Conservation (phyloP, 2,113 vertebrate species). For the Cebus imitator region DNA sequence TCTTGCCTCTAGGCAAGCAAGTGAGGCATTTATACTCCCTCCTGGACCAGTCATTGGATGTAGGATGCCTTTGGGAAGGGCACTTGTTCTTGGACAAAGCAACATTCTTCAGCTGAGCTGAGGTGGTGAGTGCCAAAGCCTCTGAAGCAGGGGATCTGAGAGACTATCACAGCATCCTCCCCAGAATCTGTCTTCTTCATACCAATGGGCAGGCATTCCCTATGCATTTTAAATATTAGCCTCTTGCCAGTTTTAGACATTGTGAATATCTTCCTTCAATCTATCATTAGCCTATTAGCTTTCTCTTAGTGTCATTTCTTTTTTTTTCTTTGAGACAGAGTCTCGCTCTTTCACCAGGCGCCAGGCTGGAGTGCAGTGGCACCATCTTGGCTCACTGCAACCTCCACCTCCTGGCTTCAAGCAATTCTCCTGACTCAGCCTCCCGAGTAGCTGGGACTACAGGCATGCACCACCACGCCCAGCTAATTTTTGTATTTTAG, state of each 20-base stretch:
- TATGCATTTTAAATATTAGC: not conserved
- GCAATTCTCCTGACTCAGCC: too few relatives aligned
- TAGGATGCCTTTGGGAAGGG: not conserved
- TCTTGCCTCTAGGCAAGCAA: not conserved
- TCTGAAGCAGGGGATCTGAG: too few relatives aligned
- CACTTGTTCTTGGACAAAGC: not conserved
- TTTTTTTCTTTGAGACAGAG: too few relatives aligned
- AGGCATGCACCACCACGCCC: too few relatives aligned
- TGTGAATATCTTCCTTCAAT: not conserved
- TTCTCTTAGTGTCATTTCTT: not conserved
- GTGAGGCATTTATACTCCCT: not conserved
- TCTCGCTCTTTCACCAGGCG: too few relatives aligned
- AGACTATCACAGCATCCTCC: not conserved
- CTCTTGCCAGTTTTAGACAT: not conserved
- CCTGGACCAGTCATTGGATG: not conserved
- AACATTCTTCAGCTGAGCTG: not conserved
- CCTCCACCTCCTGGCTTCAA: too few relatives aligned
- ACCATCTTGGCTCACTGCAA: too few relatives aligned
- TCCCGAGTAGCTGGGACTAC: too few relatives aligned
- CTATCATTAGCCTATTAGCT: not conserved
- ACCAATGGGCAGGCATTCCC: fast-evolving
- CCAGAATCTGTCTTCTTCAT: not conserved
- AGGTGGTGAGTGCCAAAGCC: not conserved
- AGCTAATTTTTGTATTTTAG: too few relatives aligned
- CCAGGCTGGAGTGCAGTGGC: too few relatives aligned